Evolutionary conservation across 2,797 vertebrate species (phyloP).

Genomic region (Valencia hispanica): DNA sequence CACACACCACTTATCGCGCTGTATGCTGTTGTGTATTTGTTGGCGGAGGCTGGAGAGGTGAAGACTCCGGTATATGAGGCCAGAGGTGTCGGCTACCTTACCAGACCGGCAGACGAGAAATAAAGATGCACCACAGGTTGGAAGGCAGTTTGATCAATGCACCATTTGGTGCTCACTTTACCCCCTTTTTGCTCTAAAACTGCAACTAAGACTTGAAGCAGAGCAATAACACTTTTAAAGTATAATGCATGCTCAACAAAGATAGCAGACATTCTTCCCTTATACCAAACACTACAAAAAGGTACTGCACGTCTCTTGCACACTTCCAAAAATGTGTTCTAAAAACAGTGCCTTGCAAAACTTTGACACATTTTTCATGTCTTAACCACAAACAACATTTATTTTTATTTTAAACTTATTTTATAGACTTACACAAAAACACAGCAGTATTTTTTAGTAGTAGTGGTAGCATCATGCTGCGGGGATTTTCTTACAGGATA

Average conservation of each 20-base stretch:
- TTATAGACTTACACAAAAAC: not conserved
- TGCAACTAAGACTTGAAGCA: constrained; percentile 22
- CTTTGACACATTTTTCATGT: not conserved
- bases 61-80: constrained; percentile 67
- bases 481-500: not conserved
- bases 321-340: constrained; percentile 4
- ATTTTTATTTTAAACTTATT: not conserved
- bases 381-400: not conserved
- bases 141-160: constrained; percentile 69
- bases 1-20: constrained; percentile 85
- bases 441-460: not conserved
- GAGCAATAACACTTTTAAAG: constrained; percentile 26
- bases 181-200: constrained; percentile 38
- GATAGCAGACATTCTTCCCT: constrained; percentile 1
- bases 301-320: not conserved
- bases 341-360: not conserved
- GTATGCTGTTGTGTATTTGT: constrained; percentile 78
- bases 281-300: constrained; percentile 17
- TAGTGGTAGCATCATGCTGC: not conserved
- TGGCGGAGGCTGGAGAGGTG: constrained; percentile 59
- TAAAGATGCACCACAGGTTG: constrained; percentile 67
- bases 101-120: constrained; percentile 60
- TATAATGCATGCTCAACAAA: constrained; percentile 22
- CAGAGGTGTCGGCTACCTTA: constrained; percentile 57
- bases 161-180: constrained; percentile 39